phyloP scores from a whole-genome alignment of 1,140 invertebrate genomes.

The Drosophila pallidifrons region DNA sequence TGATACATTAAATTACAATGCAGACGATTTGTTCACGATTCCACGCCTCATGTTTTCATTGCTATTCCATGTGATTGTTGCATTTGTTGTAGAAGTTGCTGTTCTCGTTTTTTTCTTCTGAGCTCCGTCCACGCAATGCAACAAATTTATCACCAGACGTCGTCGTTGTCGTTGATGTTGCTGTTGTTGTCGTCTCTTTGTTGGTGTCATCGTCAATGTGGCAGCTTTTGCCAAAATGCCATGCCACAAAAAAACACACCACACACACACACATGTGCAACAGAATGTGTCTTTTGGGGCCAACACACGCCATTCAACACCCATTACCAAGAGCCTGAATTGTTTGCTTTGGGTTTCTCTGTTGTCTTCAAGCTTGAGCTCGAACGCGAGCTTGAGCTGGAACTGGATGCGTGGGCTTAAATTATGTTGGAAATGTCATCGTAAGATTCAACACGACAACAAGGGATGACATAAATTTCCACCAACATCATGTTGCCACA shows the following conservation, averaged over 20 bases:
- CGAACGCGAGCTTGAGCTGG: neutral
- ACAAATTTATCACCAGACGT: constrained; percentile 70
- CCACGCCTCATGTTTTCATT: constrained; percentile 68
- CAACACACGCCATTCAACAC: constrained; percentile 65
- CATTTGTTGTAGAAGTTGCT: constrained; percentile 38
- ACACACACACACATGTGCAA: constrained; percentile 19
- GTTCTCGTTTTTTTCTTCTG: constrained; percentile 17
- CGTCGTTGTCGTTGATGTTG: constrained; percentile 17
- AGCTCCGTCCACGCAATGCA: constrained; percentile 66
- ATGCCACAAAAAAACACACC: constrained; percentile 47
- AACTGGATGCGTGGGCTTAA: constrained; percentile 80
- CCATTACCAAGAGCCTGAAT: constrained; percentile 57
- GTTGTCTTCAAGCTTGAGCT: constrained; percentile 4
- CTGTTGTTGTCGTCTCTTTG: constrained; percentile 47
- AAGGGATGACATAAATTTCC: constrained; percentile 85
- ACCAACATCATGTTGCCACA: constrained; percentile 79
- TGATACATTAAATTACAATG: constrained; percentile 84
- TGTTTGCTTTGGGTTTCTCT: constrained; percentile 34
- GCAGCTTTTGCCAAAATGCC: constrained; percentile 69
- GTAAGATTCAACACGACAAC: constrained; percentile 85
- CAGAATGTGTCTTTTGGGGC: constrained; percentile 55
- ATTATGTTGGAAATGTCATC: constrained; percentile 85
- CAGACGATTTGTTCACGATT: constrained; percentile 82
- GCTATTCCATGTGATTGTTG: constrained; percentile 16
- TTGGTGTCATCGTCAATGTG: constrained; percentile 70